Evolutionary conservation across 2,888 invertebrate genomes (phyloP).

Genomic region (Gastrophysa polygoni): DNA sequence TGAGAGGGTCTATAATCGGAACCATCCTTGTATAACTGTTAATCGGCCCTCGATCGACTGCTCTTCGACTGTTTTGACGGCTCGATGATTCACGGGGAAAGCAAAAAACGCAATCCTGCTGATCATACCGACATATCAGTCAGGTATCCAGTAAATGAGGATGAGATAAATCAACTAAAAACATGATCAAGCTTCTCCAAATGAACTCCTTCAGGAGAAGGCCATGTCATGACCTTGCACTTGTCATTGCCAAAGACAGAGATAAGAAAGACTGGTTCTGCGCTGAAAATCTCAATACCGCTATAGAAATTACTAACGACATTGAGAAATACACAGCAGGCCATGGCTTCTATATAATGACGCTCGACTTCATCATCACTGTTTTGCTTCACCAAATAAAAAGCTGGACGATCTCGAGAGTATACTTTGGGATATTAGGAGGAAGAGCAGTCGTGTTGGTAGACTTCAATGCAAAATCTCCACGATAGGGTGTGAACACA

Average conservation of each 20-base stretch:
- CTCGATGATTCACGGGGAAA: too few relatives aligned
- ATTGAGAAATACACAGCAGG: neutral
- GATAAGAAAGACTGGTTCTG: neutral
- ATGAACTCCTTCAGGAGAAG: neutral
- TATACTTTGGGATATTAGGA: neutral
- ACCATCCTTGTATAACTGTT: too few relatives aligned
- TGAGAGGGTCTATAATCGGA: too few relatives aligned
- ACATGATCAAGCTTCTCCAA: neutral
- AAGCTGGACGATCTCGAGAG: neutral
- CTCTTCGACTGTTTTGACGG: too few relatives aligned
- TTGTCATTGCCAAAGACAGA: neutral
- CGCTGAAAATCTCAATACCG: neutral
- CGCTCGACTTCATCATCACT: neutral
- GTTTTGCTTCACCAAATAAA: neutral
- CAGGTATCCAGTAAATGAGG: too few relatives aligned
- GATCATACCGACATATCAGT: too few relatives aligned
- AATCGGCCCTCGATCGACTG: too few relatives aligned
- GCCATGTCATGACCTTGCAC: neutral
- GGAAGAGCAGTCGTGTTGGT: neutral
- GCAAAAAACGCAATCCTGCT: too few relatives aligned
- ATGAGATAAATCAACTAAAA: too few relatives aligned
- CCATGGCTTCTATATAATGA: neutral
- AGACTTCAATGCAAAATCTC: neutral
- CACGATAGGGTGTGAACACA: too few relatives aligned
- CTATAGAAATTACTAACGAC: neutral